These are phyloP conservation scores for Sebastiscus tertius DNA, from an alignment of 2,797 vertebrate genomes.

Conservation along the genomic window DNA sequence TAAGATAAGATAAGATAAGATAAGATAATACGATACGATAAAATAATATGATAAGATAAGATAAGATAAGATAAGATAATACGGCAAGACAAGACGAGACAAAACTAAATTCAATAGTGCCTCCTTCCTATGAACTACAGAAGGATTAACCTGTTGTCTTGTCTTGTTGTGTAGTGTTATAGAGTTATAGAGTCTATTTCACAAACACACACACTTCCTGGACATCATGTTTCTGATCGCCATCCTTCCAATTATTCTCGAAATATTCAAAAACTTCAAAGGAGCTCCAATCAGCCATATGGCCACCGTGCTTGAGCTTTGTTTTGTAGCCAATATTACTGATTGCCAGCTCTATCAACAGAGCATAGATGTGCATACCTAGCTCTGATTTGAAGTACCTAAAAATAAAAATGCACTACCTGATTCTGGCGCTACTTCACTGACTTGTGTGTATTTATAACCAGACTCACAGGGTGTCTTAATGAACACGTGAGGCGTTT, in stretches of 20 bases:
- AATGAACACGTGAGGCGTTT: too few species aligned
- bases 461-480: not conserved
- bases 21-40: too few species aligned
- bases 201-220: not conserved
- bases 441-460: not conserved
- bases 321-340: not conserved
- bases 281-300: not conserved
- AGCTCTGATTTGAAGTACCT: not conserved
- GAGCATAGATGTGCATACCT: not conserved
- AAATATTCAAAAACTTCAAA: slow-evolving; percentile 19
- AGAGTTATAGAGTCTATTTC: not conserved
- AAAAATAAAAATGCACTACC: not conserved
- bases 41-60: too few species aligned
- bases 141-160: not conserved
- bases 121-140: not conserved
- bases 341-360: not conserved
- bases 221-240: not conserved
- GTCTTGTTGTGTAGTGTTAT: not conserved
- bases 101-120: not conserved
- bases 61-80: too few species aligned
- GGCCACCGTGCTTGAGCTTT: not conserved
- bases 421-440: not conserved
- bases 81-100: too few species aligned
- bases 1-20: too few species aligned
- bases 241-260: not conserved